Percentiles rank a stretch among this genome's conserved stretches.
These are phyloP conservation scores for Rhabdornis inornatus DNA, from an alignment of 2,113 vertebrate species.

Conservation along the genomic window DNA sequence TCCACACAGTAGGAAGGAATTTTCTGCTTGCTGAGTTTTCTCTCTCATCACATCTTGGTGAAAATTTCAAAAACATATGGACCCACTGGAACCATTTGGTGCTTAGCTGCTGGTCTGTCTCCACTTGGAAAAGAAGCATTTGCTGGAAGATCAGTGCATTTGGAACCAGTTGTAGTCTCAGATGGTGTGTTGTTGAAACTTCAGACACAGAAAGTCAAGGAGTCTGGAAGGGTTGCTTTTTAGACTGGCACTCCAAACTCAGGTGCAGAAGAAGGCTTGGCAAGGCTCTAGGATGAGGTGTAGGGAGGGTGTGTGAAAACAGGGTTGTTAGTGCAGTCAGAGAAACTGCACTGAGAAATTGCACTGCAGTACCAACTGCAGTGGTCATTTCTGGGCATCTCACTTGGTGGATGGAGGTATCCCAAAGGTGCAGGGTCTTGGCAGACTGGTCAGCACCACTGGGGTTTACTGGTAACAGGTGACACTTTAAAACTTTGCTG, in stretches of 20 bases:
- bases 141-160: neutral
- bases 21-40: neutral
- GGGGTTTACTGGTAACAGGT: neutral
- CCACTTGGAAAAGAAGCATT: neutral
- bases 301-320: fast-evolving
- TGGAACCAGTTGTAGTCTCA: neutral
- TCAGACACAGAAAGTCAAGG: neutral
- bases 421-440: neutral
- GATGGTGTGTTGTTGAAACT: neutral
- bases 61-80: neutral
- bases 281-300: neutral
- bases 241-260: neutral
- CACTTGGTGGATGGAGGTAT: neutral
- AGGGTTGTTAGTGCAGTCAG: fast-evolving
- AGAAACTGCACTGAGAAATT: too few species aligned
- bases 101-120: neutral
- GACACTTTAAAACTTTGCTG: neutral
- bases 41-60: neutral
- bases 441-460: fast-evolving
- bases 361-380: too few species aligned
- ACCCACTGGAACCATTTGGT: neutral
- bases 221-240: neutral
- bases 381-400: neutral
- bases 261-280: neutral
- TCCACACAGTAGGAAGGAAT: neutral